Evolutionary conservation across 2,797 vertebrate genomes (phyloP).

Genomic region (Tangara arthus): DNA sequence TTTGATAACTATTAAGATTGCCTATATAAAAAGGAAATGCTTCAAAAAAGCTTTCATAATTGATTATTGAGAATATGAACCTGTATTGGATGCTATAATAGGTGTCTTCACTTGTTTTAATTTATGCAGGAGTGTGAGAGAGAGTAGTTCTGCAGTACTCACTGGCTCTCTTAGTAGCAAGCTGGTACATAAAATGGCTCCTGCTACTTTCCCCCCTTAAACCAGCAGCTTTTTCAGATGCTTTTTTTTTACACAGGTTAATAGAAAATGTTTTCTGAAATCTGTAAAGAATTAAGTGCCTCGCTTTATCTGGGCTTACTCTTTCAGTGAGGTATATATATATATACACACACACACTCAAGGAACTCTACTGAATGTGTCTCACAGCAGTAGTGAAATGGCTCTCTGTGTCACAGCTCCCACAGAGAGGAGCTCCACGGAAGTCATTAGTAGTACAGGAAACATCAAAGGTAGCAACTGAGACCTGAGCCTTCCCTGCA

Average conservation of each 20-base stretch:
- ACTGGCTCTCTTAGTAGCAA: background rate
- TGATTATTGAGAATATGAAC: background rate
- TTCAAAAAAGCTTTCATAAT: background rate
- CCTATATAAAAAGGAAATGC: background rate
- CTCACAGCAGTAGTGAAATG: constrained; percentile 48
- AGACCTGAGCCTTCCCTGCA: constrained; percentile 36
- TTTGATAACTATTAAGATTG: background rate
- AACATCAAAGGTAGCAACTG: constrained; percentile 42
- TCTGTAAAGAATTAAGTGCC: background rate
- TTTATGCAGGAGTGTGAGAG: background rate
- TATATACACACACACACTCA: background rate
- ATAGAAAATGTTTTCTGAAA: background rate
- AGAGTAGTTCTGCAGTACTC: background rate
- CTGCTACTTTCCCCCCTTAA: background rate
- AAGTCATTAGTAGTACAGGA: constrained; percentile 56
- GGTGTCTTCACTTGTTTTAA: background rate
- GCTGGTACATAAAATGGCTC: background rate
- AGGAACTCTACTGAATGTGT: constrained; percentile 13
- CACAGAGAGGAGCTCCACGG: constrained; percentile 29
- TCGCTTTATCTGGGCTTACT: background rate
- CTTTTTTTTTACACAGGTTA: rapidly evolving
- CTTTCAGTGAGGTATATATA: background rate
- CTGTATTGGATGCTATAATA: background rate
- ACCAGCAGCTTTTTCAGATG: background rate
- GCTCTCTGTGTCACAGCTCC: constrained; percentile 34